phyloP scores from a whole-genome alignment of 2,113 vertebrate species.

The Sinocyclocheilus anshuiensis region DNA sequence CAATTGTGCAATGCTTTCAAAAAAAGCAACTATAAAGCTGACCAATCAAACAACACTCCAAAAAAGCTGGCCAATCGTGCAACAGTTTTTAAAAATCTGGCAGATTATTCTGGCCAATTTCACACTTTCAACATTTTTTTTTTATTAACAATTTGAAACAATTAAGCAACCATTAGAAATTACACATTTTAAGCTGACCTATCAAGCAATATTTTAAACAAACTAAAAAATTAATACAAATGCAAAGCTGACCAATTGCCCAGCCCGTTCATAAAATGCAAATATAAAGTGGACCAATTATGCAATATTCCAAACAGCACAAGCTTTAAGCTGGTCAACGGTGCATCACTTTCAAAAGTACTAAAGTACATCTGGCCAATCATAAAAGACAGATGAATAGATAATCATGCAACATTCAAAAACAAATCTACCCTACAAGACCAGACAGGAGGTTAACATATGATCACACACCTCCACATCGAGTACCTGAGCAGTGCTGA shows the following conservation, averaged over 20 bases:
- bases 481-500: conserved; percentile 48
- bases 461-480: conserved; percentile 39
- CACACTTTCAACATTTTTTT: too few species aligned
- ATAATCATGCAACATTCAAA: background rate
- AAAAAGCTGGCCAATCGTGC: too few species aligned
- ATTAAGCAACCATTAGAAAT: too few species aligned
- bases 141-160: too few species aligned
- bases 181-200: too few species aligned
- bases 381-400: background rate
- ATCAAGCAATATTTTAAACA: too few species aligned
- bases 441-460: conserved; percentile 27
- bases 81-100: too few species aligned
- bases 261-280: background rate
- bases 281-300: background rate
- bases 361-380: background rate
- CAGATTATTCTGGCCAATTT: too few species aligned
- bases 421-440: background rate
- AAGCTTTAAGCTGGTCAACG: background rate
- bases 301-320: too few species aligned
- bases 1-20: background rate
- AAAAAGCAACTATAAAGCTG: too few species aligned
- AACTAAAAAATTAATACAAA: too few species aligned
- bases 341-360: background rate
- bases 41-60: too few species aligned
- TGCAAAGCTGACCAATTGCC: background rate